Conservation (phyloP, 2,888 invertebrate species). For the Eudasyphora cyanicolor region DNA sequence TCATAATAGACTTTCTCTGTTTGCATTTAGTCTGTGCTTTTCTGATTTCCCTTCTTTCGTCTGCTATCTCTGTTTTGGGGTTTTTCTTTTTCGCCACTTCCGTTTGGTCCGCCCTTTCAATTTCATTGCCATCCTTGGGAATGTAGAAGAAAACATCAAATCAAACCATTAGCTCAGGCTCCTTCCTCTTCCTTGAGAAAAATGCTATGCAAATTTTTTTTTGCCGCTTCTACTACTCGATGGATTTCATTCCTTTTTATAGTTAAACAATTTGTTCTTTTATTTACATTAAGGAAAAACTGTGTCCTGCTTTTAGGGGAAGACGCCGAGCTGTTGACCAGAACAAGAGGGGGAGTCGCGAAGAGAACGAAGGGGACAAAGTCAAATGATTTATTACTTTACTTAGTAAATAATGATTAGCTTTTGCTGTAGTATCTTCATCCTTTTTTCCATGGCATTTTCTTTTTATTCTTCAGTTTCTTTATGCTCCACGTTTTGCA, state of each 20-base stretch:
- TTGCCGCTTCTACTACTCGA: too few relatives aligned
- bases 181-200: conserved; percentile 17
- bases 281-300: conserved; percentile 13
- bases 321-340: background rate
- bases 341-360: background rate
- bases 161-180: conserved; percentile 20
- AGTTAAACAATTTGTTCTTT: conserved; percentile 54
- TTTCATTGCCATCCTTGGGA: too few relatives aligned
- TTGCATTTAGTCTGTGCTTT: conserved; percentile 47
- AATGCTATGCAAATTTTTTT: conserved; percentile 57
- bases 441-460: conserved; percentile 15
- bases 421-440: conserved; percentile 51
- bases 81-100: conserved; percentile 18
- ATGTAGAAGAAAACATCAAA: background rate
- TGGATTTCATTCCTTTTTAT: conserved; percentile 41
- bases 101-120: background rate
- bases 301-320: background rate
- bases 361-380: conserved; percentile 12
- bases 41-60: too few relatives aligned
- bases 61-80: conserved; percentile 25
- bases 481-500: background rate
- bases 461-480: conserved; percentile 26
- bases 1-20: conserved; percentile 61
- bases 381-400: conserved; percentile 62
- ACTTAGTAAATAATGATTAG: conserved; percentile 62